Conservation (phyloP, 92 coral and sea anemone genomes). For the Pocillopora grandis region DNA sequence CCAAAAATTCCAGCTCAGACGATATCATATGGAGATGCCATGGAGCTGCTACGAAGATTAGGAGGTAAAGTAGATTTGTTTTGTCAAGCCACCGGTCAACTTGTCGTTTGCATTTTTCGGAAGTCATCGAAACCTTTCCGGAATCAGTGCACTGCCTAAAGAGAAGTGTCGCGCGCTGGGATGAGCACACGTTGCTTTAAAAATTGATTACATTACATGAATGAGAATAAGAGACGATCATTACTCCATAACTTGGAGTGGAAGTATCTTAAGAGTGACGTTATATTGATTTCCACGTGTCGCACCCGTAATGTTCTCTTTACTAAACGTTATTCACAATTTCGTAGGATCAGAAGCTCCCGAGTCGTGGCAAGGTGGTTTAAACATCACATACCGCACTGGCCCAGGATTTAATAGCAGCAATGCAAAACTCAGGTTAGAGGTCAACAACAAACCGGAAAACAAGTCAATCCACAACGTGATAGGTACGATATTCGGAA, state of each 20-base stretch:
- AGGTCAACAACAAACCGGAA: conserved; percentile 62
- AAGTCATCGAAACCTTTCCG: too few species aligned
- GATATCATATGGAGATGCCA: conserved; percentile 85
- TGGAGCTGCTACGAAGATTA: conserved; percentile 67
- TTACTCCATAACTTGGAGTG: too few species aligned
- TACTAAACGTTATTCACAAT: neutral
- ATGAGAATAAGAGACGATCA: too few species aligned
- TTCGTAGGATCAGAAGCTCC: conserved; percentile 20
- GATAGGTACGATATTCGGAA: conserved; percentile 88
- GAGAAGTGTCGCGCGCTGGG: neutral
- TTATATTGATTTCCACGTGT: too few species aligned
- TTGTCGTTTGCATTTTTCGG: too few species aligned
- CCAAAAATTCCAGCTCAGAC: conserved; percentile 88
- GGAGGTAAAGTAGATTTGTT: conserved; percentile 55
- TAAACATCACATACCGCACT: conserved; percentile 58
- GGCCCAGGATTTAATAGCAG: conserved; percentile 85
- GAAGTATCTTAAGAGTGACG: too few species aligned
- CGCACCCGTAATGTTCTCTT: neutral
- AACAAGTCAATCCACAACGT: conserved; percentile 76
- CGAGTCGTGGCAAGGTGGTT: conserved; percentile 39
- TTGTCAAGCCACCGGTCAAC: neutral
- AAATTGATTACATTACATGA: too few species aligned
- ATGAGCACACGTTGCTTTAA: too few species aligned
- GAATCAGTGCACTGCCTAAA: neutral
- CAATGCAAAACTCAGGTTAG: conserved; percentile 59